These are phyloP conservation scores for Drosophila sulfurigaster DNA, from an alignment of 1,140 invertebrate species.

Conservation along the genomic window DNA sequence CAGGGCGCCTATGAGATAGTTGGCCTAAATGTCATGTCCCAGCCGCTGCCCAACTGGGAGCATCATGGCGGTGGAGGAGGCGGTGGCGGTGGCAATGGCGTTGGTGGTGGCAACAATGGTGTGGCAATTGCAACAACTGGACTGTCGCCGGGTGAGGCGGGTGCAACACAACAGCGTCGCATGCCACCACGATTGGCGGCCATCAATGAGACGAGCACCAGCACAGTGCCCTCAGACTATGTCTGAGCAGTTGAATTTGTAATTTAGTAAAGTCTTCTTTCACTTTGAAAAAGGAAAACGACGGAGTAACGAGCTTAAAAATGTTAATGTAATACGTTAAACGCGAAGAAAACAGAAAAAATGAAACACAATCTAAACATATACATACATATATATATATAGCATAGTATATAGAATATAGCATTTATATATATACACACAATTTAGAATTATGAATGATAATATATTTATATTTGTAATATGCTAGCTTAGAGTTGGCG, in stretches of 20 bases:
- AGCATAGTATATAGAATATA: conserved; percentile 28
- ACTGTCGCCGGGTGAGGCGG: conserved; percentile 16
- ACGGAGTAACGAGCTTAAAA: conserved; percentile 66
- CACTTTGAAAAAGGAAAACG: conserved; percentile 28
- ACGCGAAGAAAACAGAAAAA: conserved; percentile 12
- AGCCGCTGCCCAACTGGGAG: conserved; percentile 84
- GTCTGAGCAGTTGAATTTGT: conserved; percentile 84
- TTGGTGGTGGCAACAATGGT: conserved; percentile 25
- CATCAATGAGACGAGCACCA: conserved; percentile 87
- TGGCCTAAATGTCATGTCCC: conserved; percentile 85
- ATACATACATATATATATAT: conserved; percentile 39
- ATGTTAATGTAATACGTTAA: conserved; percentile 64
- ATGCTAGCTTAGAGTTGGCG: conserved; percentile 55
- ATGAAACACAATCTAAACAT: conserved; percentile 31
- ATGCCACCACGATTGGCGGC: conserved; percentile 87
- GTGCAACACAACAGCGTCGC: conserved; percentile 76
- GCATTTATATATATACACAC: conserved; percentile 59
- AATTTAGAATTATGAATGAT: conserved; percentile 22
- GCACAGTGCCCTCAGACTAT: conserved; percentile 88
- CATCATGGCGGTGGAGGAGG: conserved; percentile 47
- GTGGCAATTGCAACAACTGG: conserved; percentile 18
- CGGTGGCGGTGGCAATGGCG: conserved; percentile 28
- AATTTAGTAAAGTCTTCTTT: conserved; percentile 34
- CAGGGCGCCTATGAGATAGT: conserved; percentile 87
- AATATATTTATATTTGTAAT: conserved; percentile 40